Evolutionary conservation across 2,113 vertebrate genomes (phyloP).

Genomic region (Thamnophis sirtalis): DNA sequence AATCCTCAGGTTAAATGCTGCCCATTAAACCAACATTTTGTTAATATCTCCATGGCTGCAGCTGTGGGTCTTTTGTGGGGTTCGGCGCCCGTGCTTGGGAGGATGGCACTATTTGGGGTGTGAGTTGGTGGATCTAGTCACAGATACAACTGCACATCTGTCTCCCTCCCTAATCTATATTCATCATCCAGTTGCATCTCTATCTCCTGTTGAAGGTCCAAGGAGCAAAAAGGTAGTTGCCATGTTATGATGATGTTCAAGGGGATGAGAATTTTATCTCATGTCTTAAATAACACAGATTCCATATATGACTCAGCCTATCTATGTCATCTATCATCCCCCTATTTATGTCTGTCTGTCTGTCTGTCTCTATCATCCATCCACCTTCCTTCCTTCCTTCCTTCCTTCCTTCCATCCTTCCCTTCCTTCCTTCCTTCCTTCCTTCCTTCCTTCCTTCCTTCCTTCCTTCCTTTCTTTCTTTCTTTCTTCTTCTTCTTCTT

Average conservation of each 20-base stretch:
- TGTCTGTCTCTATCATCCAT: no score
- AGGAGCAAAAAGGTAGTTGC: not conserved
- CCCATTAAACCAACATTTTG: constrained; percentile 65
- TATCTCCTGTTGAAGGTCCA: not conserved
- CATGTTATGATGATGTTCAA: not conserved
- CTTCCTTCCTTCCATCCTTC: no score
- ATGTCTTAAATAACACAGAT: not conserved
- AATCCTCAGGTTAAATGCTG: constrained; percentile 62
- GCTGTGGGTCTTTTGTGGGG: not conserved
- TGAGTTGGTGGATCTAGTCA: not conserved
- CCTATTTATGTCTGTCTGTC: no score
- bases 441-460: no score
- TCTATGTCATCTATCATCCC: not conserved
- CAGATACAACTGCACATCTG: not conserved
- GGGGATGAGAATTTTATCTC: not conserved
- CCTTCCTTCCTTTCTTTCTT: no score
- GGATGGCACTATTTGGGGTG: not conserved
- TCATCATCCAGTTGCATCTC: not conserved
- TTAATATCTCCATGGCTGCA: constrained; percentile 28
- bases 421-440: no score
- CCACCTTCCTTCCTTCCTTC: no score
- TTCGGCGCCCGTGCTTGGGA: not conserved
- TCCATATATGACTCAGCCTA: not conserved
- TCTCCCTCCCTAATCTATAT: not conserved
- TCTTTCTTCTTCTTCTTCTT: no score